A percentile compares a stretch with the other conserved stretches of the same genome.
Evolutionary conservation across 2,888 invertebrate species (phyloP).

Genomic region (Hydropsyche betteni): DNA sequence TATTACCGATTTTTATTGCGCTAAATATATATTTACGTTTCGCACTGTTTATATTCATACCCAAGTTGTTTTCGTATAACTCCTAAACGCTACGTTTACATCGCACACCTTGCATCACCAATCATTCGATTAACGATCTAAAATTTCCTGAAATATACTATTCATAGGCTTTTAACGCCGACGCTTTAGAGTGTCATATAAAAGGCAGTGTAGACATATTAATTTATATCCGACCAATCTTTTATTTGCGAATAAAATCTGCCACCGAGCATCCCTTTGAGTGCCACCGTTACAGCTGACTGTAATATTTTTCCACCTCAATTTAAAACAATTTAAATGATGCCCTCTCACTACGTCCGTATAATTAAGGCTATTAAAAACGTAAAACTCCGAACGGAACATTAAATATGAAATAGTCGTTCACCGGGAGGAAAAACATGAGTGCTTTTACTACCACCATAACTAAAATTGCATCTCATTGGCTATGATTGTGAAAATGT

Average conservation of each 20-base stretch:
- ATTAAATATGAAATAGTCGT: slow-evolving; percentile 23
- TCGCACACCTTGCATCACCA: slow-evolving; percentile 20
- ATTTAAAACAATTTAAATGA: too few relatives aligned
- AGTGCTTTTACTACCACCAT: slow-evolving; percentile 29
- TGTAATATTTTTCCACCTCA: too few relatives aligned
- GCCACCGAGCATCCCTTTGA: too few relatives aligned
- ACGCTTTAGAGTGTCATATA: not conserved
- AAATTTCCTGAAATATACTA: slow-evolving; percentile 13
- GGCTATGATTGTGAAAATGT: slow-evolving; percentile 33
- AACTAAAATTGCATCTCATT: slow-evolving; percentile 32
- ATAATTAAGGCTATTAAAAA: slow-evolving; percentile 11
- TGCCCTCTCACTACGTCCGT: not conserved
- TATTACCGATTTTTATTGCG: slow-evolving; percentile 20
- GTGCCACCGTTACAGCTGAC: too few relatives aligned
- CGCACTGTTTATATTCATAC: slow-evolving; percentile 3
- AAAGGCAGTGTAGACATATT: too few relatives aligned
- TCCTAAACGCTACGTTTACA: not conserved
- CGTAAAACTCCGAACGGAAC: not conserved
- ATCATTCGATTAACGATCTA: slow-evolving; percentile 11
- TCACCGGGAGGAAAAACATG: not conserved
- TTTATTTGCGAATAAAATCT: too few relatives aligned
- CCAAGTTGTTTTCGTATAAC: slow-evolving; percentile 13
- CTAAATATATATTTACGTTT: slow-evolving; percentile 11
- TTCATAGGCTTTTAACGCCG: slow-evolving; percentile 15
- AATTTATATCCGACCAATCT: too few relatives aligned